These are phyloP conservation scores for Zaprionus inermis DNA, from an alignment of 1,140 invertebrate genomes.

Conservation along the genomic window DNA sequence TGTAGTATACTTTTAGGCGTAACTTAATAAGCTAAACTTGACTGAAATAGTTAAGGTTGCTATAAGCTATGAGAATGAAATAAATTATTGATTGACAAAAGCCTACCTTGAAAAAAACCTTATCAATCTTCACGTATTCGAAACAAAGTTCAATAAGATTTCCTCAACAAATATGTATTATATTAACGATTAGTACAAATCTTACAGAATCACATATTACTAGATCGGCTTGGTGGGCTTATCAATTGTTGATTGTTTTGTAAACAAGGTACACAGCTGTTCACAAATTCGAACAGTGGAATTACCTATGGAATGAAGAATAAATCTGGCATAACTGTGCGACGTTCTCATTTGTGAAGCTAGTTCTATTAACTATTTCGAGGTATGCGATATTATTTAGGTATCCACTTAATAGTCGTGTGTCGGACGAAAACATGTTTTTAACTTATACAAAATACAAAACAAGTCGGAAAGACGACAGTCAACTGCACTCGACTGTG, in stretches of 20 bases:
- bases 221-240: neutral
- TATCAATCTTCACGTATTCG: neutral
- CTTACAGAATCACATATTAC: too few relatives aligned
- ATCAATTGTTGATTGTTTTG: neutral
- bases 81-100: neutral
- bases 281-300: neutral
- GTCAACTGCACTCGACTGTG: too few relatives aligned
- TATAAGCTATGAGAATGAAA: neutral
- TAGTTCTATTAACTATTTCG: too few relatives aligned
- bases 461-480: too few relatives aligned
- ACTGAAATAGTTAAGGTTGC: neutral
- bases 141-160: neutral
- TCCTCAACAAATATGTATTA: neutral
- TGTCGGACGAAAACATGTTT: neutral
- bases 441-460: neutral
- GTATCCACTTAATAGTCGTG: neutral
- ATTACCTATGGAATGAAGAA: too few relatives aligned
- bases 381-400: neutral
- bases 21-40: neutral
- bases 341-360: too few relatives aligned
- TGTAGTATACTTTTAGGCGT: neutral
- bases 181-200: too few relatives aligned
- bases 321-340: too few relatives aligned
- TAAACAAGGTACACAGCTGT: conserved; percentile 1
- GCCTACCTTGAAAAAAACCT: too few relatives aligned